phyloP scores from a whole-genome alignment of 2,113 vertebrate species.

The Columbina picui region DNA sequence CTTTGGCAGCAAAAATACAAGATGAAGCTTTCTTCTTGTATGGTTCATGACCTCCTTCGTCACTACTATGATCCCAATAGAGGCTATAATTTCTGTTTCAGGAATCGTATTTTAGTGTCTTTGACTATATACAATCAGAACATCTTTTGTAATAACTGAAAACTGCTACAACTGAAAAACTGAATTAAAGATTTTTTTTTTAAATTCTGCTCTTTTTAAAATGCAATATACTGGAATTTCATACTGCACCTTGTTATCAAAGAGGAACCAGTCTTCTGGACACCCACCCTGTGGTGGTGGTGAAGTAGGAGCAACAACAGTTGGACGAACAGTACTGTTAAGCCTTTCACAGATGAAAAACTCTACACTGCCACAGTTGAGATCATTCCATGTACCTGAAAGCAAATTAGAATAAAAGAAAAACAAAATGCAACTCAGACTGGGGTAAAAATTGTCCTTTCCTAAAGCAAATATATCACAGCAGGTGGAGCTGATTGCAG shows the following conservation, averaged over 20 bases:
- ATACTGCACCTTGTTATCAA: slow-evolving; percentile 84
- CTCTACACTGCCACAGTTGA: slow-evolving; percentile 87
- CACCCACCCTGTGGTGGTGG: slow-evolving; percentile 81
- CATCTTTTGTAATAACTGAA: neutral
- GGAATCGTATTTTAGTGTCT: neutral
- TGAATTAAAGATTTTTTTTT: neutral
- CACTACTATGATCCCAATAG: neutral
- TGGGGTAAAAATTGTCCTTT: neutral
- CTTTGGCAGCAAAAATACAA: neutral
- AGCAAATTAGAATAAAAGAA: neutral
- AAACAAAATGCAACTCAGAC: neutral
- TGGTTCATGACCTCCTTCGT: neutral
- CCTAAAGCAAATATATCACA: neutral
- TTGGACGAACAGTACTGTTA: slow-evolving; percentile 78
- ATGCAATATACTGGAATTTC: neutral
- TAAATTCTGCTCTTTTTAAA: neutral
- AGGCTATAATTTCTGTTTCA: neutral
- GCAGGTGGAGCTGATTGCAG: neutral
- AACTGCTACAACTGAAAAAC: neutral
- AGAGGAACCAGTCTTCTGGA: slow-evolving; percentile 82
- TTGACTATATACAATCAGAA: neutral
- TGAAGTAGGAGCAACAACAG: slow-evolving; percentile 70
- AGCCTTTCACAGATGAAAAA: slow-evolving; percentile 90
- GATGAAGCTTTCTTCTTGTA: neutral
- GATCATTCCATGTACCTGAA: slow-evolving; percentile 95